Evolutionary conservation across 2,888 invertebrate genomes (phyloP), one percentile per base, ranked within the genome.

Genomic region (Hypomecis atomaria): DNA sequence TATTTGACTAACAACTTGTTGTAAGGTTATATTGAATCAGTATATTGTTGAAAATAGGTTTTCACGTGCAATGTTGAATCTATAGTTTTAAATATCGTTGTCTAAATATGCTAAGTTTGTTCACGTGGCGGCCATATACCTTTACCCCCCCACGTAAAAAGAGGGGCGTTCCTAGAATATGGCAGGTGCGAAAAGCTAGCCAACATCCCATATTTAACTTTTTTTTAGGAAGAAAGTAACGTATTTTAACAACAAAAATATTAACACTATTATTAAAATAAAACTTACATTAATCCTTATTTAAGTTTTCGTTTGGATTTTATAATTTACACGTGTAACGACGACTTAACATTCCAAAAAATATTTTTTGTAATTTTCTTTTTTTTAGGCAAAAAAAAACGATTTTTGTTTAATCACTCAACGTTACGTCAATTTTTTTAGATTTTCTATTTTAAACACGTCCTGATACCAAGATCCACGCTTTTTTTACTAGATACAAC

Each of bases 111-210:
- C 55, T 65, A 59, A 48, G 59, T 65, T 66, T 65, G 66, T 60
- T 63, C 62, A 65, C 54, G 59, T 57, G 66, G 70, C 69, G 66
- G 56, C 62, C 60, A 7, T 10, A 42, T 54, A 10, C 45, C 40
- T 52, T 36, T 7, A 40, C 40, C 40, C 9, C 40, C 40, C 8
- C 7, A 40, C 3, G 40, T 8, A 40, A 40, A 40, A 40, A 23
- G 23, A 3, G 23, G 23, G 23, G 23, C 23, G 23, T 59, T 47
- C 13, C 40, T n/a, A 53, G 43, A 52, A 43, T 45, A 43, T 50
- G 59, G 58, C 48, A 73, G 77, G 78, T 78, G 81, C 81, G 75
- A 74, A 62, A 78, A 76, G 75, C 78, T 76, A 80, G 76, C 70
- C 70, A 57, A 71, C 69, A 68, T 67, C 7, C 68, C 54, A 73